Conservation (phyloP, 2,113 vertebrate species). For the Sigmodon hispidus region DNA sequence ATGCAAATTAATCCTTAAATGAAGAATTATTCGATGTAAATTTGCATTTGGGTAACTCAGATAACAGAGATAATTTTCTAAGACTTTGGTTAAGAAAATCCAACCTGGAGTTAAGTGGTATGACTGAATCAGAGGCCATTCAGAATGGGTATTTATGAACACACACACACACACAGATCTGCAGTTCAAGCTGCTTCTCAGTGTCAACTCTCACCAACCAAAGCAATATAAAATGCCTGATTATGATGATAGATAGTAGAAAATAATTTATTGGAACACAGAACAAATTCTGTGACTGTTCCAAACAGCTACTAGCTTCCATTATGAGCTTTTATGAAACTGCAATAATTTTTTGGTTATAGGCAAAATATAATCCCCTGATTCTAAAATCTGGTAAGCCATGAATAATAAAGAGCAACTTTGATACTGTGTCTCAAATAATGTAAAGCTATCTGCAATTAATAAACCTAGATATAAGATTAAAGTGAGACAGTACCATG, state of each 20-base stretch:
- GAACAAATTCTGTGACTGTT: conserved; percentile 57
- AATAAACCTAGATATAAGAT: conserved; percentile 57
- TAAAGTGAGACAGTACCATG: conserved; percentile 35
- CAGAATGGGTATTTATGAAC: conserved; percentile 71
- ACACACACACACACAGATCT: conserved; percentile 17
- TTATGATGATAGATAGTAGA: conserved; percentile 48
- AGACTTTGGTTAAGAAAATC: conserved; percentile 62
- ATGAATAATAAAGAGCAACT: conserved; percentile 29
- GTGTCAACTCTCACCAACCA: conserved; percentile 55
- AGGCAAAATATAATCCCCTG: conserved; percentile 50
- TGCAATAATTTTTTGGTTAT: background rate
- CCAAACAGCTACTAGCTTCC: background rate
- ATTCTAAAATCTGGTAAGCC: conserved; percentile 58
- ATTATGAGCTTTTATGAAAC: background rate
- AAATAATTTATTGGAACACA: conserved; percentile 50
- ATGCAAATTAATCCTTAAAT: conserved; percentile 83
- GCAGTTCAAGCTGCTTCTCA: background rate
- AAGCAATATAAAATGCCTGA: conserved; percentile 63
- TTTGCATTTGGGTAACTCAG: conserved; percentile 85
- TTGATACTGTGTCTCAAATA: conserved; percentile 16
- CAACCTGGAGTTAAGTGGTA: conserved; percentile 51
- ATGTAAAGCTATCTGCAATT: conserved; percentile 36
- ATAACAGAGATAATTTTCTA: conserved; percentile 40
- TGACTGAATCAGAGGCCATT: conserved; percentile 64
- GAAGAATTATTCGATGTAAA: conserved; percentile 82